These are phyloP conservation scores for Acleris emargana DNA, from an alignment of 2,888 invertebrate species.

Conservation along the genomic window DNA sequence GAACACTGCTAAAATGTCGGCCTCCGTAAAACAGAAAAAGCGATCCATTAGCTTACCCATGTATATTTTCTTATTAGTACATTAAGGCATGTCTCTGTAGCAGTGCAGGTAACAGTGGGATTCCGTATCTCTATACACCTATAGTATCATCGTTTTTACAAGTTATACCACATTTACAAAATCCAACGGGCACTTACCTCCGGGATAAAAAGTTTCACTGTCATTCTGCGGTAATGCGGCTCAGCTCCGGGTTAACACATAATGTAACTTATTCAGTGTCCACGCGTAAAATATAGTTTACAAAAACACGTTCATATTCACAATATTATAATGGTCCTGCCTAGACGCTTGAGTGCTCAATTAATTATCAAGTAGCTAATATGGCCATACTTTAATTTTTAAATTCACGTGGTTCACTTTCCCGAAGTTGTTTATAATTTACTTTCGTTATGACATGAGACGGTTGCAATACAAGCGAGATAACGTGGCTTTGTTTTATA, in stretches of 20 bases:
- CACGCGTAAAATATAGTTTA: conserved; percentile 26
- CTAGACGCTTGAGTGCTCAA: conserved; percentile 18
- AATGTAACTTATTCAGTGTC: conserved; percentile 13
- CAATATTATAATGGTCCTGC: conserved; percentile 43
- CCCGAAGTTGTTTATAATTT: conserved; percentile 32
- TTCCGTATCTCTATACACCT: conserved; percentile 1
- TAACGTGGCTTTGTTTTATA: conserved; percentile 52
- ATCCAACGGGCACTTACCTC: conserved; percentile 32
- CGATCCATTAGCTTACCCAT: neutral
- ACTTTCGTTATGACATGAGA: conserved; percentile 58
- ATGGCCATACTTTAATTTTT: conserved; percentile 8
- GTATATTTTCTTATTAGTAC: conserved; percentile 7
- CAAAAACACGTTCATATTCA: conserved; percentile 42
- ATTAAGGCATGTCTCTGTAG: conserved; percentile 12
- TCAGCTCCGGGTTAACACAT: conserved; percentile 27
- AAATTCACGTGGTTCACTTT: conserved; percentile 19
- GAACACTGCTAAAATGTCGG: neutral
- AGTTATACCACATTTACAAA: conserved; percentile 1
- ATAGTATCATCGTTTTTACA: conserved; percentile 1
- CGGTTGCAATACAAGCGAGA: conserved; percentile 47
- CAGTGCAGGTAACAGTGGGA: neutral
- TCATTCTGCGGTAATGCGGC: conserved; percentile 19
- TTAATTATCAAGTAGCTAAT: conserved; percentile 26
- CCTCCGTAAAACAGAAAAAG: neutral
- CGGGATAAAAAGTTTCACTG: conserved; percentile 27